These are phyloP conservation scores for Hyperoplus lanceolatus DNA, from an alignment of 2,797 vertebrate genomes.

Conservation along the genomic window DNA sequence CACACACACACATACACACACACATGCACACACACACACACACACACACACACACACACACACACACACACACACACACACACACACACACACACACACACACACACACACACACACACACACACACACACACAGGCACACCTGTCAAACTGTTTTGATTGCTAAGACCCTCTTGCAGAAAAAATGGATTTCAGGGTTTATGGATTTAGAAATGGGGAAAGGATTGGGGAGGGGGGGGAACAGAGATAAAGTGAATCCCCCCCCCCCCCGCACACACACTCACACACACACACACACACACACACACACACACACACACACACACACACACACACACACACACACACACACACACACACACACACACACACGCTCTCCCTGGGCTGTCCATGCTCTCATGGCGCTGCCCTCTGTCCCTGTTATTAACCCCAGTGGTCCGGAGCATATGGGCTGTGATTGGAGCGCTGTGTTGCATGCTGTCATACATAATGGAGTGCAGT, in stretches of 20 bases:
- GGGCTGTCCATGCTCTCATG: slow-evolving; percentile 36
- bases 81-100: slow-evolving; percentile 30
- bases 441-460: slow-evolving; percentile 61
- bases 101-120: slow-evolving; percentile 22
- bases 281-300: too few species aligned
- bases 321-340: too few species aligned
- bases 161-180: slow-evolving; percentile 34
- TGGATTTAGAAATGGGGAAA: slow-evolving; percentile 65
- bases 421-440: slow-evolving; percentile 69
- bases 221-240: slow-evolving; percentile 51
- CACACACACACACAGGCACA: slow-evolving; percentile 35
- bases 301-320: too few species aligned
- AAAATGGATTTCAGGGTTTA: slow-evolving; percentile 72
- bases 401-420: slow-evolving; percentile 55
- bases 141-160: slow-evolving; percentile 44
- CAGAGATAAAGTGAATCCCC: slow-evolving; percentile 42
- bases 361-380: not conserved
- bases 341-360: too few species aligned
- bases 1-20: slow-evolving; percentile 14
- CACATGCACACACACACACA: slow-evolving; percentile 31
- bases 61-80: not conserved
- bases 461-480: slow-evolving; percentile 43
- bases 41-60: slow-evolving; percentile 12
- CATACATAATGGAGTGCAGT: slow-evolving; percentile 22
- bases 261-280: not conserved